A percentile compares a stretch with the other conserved stretches of the same genome.
phyloP scores from a whole-genome alignment of 2,113 vertebrate species.

The Miniopterus natalensis region DNA sequence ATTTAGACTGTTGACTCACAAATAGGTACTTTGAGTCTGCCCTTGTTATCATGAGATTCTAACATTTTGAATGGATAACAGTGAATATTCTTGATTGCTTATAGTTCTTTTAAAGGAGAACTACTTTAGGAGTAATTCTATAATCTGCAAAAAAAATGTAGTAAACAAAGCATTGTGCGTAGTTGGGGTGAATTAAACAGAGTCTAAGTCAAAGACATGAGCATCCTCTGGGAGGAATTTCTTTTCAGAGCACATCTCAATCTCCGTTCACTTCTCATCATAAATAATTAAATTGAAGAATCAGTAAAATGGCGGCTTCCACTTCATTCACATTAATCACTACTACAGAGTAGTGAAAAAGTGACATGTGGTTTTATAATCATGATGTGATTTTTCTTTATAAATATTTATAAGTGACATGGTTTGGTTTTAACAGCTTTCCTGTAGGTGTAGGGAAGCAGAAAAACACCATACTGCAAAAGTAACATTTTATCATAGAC shows the following conservation, averaged over 20 bases:
- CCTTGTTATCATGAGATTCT: background rate
- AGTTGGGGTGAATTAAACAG: slow-evolving; percentile 49
- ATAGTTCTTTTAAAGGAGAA: slow-evolving; percentile 41
- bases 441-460: slow-evolving; percentile 18
- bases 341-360: slow-evolving; percentile 53
- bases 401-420: slow-evolving; percentile 72
- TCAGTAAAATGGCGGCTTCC: slow-evolving; percentile 66
- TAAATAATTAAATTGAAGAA: slow-evolving; percentile 70
- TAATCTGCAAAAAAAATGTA: slow-evolving; percentile 42
- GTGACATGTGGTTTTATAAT: slow-evolving; percentile 69
- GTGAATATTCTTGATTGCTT: slow-evolving; percentile 7
- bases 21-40: background rate
- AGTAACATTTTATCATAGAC: slow-evolving; percentile 53
- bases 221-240: slow-evolving; percentile 51
- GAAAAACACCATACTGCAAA: slow-evolving; percentile 55
- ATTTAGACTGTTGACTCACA: slow-evolving; percentile 35
- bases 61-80: slow-evolving; percentile 6
- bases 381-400: slow-evolving; percentile 69
- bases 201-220: slow-evolving; percentile 34
- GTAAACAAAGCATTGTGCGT: background rate
- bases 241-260: slow-evolving; percentile 55
- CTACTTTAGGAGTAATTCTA: slow-evolving; percentile 55
- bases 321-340: slow-evolving; percentile 71
- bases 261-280: slow-evolving; percentile 60
- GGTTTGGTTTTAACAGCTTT: slow-evolving; percentile 73